These are phyloP conservation scores for Artemia franciscana DNA, from an alignment of 1,140 invertebrate genomes.

Conservation along the genomic window DNA sequence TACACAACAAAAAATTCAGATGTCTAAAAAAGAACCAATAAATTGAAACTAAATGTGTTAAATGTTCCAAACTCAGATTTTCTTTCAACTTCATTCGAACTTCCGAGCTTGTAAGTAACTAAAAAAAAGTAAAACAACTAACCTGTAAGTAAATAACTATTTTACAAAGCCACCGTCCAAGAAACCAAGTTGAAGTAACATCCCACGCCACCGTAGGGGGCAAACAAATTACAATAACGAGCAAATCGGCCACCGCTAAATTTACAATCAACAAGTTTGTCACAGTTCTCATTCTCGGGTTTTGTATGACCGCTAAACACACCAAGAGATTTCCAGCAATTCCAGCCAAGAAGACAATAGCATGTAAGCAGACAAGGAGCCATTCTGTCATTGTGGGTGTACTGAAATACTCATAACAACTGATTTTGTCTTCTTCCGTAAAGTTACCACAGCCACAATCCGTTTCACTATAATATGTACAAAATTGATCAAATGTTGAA, in stretches of 20 bases:
- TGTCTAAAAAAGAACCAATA: too few relatives aligned
- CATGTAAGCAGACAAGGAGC: constrained; percentile 39
- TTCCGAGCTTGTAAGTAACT: neutral
- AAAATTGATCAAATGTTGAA: neutral
- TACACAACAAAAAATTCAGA: too few relatives aligned
- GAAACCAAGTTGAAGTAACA: constrained; percentile 70
- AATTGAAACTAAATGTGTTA: too few relatives aligned
- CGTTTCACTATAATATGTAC: neutral
- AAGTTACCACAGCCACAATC: neutral
- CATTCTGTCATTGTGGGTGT: constrained; percentile 30
- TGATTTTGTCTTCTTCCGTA: constrained; percentile 31
- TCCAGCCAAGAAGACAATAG: constrained; percentile 44
- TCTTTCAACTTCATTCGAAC: neutral
- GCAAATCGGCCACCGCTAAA: constrained; percentile 65
- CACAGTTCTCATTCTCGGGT: constrained; percentile 62
- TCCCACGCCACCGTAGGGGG: constrained; percentile 70
- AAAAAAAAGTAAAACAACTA: constrained; percentile 17
- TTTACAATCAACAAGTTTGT: constrained; percentile 87
- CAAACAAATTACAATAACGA: constrained; percentile 66
- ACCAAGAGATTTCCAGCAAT: constrained; percentile 67
- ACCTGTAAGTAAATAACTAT: constrained; percentile 66
- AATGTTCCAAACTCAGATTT: too few relatives aligned
- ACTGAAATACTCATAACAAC: constrained; percentile 31
- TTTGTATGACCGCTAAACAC: constrained; percentile 59
- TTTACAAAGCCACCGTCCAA: constrained; percentile 54